These are phyloP conservation scores for Chrysopilus asiliformis DNA, from an alignment of 2,888 invertebrate species.

Conservation along the genomic window DNA sequence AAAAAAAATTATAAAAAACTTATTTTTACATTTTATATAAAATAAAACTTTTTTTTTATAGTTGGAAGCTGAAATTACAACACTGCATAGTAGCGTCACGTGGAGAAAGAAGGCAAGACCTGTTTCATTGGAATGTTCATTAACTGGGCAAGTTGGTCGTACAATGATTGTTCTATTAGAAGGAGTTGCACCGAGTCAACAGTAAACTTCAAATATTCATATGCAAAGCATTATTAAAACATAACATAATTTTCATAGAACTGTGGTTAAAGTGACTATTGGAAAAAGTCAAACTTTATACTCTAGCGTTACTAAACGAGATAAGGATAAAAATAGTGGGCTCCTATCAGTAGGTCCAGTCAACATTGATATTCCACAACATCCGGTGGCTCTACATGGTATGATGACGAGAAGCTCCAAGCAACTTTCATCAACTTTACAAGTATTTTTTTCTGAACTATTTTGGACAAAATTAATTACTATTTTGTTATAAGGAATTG, in stretches of 20 bases:
- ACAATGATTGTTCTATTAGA: constrained; percentile 86
- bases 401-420: constrained; percentile 95
- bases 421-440: constrained; percentile 82
- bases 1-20: too few species aligned
- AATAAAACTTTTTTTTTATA: constrained; percentile 3
- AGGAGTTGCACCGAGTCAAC: constrained; percentile 79
- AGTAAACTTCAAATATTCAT: constrained; percentile 39
- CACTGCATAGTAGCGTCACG: constrained; percentile 79
- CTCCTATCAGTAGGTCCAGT: constrained; percentile 79
- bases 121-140: constrained; percentile 57
- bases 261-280: constrained; percentile 84
- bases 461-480: background rate
- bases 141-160: constrained; percentile 80
- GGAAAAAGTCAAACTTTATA: constrained; percentile 87
- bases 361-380: constrained; percentile 92
- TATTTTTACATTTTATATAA: too few species aligned
- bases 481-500: constrained; percentile 44
- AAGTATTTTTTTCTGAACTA: constrained; percentile 49
- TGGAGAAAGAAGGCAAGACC: constrained; percentile 74
- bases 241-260: constrained; percentile 41
- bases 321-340: constrained; percentile 68
- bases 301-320: constrained; percentile 63
- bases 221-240: constrained; percentile 4
- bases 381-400: constrained; percentile 93
- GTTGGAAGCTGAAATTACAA: constrained; percentile 85